phyloP scores from a whole-genome alignment of 1,140 invertebrate species.

The Dermatophagoides farinae region DNA sequence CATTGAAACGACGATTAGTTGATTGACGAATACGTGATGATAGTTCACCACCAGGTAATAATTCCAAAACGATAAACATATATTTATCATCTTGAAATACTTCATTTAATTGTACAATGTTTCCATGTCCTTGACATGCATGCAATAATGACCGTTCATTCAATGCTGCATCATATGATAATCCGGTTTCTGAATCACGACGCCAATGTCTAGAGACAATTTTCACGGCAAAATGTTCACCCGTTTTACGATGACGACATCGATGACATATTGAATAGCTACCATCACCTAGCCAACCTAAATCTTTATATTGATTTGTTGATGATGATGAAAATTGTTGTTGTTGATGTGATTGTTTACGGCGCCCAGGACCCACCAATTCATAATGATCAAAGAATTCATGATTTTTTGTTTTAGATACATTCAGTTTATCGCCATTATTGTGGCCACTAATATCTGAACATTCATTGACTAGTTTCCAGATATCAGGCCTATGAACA shows the following conservation, averaged over 20 bases:
- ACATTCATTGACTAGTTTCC: constrained; percentile 14
- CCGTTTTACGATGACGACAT: constrained; percentile 49
- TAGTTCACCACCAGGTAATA: constrained; percentile 69
- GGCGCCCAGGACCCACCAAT: constrained; percentile 27
- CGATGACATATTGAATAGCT: constrained; percentile 66
- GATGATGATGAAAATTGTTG: background rate
- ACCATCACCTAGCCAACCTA: constrained; percentile 56
- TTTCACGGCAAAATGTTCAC: constrained; percentile 65
- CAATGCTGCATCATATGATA: background rate
- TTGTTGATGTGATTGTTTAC: background rate
- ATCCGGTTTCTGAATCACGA: constrained; percentile 38
- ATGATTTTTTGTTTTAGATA: constrained; percentile 32
- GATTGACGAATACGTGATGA: constrained; percentile 37
- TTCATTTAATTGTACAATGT: constrained; percentile 64
- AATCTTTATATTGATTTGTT: background rate
- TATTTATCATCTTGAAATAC: constrained; percentile 57
- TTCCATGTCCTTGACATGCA: constrained; percentile 61
- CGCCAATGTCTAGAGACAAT: constrained; percentile 47
- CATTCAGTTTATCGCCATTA: constrained; percentile 32
- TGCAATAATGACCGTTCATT: constrained; percentile 55
- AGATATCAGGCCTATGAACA: background rate
- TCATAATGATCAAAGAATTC: constrained; percentile 67
- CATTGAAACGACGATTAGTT: constrained; percentile 39
- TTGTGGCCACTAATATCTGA: too few species aligned
- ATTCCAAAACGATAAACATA: constrained; percentile 67